Evolutionary conservation across 2,888 invertebrate species (phyloP).

Genomic region (Tetranychus piercei): DNA sequence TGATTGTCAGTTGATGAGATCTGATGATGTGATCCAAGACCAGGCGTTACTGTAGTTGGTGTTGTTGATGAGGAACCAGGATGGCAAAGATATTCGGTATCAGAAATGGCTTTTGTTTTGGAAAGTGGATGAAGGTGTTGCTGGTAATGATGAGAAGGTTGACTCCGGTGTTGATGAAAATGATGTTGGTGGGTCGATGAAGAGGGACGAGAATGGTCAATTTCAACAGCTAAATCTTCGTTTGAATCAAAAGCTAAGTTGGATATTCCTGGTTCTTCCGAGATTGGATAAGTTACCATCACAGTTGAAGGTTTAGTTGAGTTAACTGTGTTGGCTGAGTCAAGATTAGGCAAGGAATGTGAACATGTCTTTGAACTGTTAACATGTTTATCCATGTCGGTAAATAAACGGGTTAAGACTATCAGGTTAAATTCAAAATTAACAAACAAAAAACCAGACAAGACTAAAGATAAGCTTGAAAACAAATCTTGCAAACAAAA

Average conservation of each 20-base stretch:
- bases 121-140: neutral
- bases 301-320: neutral
- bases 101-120: neutral
- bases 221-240: neutral
- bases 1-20: neutral
- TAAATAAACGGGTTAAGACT: too few relatives aligned
- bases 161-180: neutral
- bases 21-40: neutral
- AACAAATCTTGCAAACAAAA: too few relatives aligned
- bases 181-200: neutral
- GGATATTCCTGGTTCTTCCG: neutral
- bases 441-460: neutral
- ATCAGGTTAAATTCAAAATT: neutral
- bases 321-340: neutral
- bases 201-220: neutral
- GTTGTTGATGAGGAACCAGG: neutral
- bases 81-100: neutral
- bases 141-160: neutral
- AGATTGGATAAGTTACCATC: neutral
- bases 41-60: neutral
- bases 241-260: neutral
- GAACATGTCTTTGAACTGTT: neutral
- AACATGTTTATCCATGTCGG: too few relatives aligned
- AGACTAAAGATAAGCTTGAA: too few relatives aligned
- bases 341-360: neutral